phyloP scores from a whole-genome alignment of 1,140 invertebrate species.

The Leptinotarsa undecemlineata region DNA sequence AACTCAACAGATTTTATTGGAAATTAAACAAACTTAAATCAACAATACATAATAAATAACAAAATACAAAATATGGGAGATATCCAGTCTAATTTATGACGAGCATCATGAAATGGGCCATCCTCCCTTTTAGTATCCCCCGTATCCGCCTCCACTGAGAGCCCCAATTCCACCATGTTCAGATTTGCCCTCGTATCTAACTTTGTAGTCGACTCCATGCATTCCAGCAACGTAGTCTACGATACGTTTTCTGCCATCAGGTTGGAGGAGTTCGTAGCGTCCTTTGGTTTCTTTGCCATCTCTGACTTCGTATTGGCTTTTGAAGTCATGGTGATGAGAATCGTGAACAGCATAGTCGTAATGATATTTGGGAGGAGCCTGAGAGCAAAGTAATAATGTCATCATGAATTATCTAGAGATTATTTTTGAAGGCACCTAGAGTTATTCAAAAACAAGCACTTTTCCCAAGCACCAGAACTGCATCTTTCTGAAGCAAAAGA shows the following conservation, averaged over 20 bases:
- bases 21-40: slow-evolving; percentile 22
- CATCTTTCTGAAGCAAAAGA: too few species aligned
- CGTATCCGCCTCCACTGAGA: slow-evolving; percentile 23
- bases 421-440: too few species aligned
- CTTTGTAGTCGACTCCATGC: slow-evolving; percentile 70
- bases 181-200: slow-evolving; percentile 59
- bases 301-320: slow-evolving; percentile 44
- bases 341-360: slow-evolving; percentile 45
- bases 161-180: slow-evolving; percentile 38
- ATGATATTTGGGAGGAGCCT: slow-evolving; percentile 47
- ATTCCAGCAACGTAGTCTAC: slow-evolving; percentile 57
- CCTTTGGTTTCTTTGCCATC: slow-evolving; percentile 55
- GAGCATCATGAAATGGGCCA: neutral
- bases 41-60: slow-evolving; percentile 31
- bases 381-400: slow-evolving; percentile 46
- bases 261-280: slow-evolving; percentile 55
- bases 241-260: slow-evolving; percentile 55
- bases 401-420: too few species aligned
- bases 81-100: slow-evolving; percentile 2
- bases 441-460: too few species aligned
- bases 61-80: slow-evolving; percentile 36
- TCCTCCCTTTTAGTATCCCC: neutral
- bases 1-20: slow-evolving; percentile 41
- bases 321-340: slow-evolving; percentile 44
- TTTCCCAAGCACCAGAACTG: too few species aligned